Base-by-base conservation (phyloP, 2,797 vertebrate species). In the Vultur gryphus region DNA sequence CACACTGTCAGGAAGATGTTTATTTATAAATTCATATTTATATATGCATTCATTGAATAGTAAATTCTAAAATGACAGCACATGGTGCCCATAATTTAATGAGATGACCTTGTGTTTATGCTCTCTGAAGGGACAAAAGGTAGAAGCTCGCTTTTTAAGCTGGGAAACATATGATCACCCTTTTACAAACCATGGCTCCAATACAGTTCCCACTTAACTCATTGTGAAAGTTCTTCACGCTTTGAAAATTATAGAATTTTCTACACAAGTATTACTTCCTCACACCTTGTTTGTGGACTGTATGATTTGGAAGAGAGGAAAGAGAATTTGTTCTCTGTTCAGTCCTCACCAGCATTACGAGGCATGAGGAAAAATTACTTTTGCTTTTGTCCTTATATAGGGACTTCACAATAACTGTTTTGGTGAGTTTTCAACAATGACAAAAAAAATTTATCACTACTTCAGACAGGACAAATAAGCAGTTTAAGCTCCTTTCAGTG, bases 51-150 rank as follows among this genome's bases (percentile, higher is more conserved):
- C 44, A 25, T 11, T 77, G 80, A 92, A 83, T 64, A 85, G 39
- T 73, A 93, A 87, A 71, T 96, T 90, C 61, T 79, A 62, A 92
- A 90, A 91, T 82, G 6, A 89, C 58, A 66, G 35, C 81, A 90
- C 31, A 78, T 64, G 39, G 62, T 93, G 51, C 31, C 51, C 37
- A 81, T 44, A 54, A 75, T 54, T 92, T 85, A 82, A 92, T 55
- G 21, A 65, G 37, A 65, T 39, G 39, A 58, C 43, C 20, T 58
- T 52, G 4, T 16, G 4, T 41, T 90, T 78, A 37, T 84, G 39
- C 11, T 52, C 31, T 43, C 21, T 59, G 24, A 65, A 72, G 23
- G 18, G 41, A 72, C 17, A 89, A 76, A 86, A 77, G 19, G 24
- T 72, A 7, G n/a, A 55, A 77, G 7, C 16, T 52, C 72, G 16